Conservation (phyloP, 1,140 invertebrate species). For the Whitmania pigra region DNA sequence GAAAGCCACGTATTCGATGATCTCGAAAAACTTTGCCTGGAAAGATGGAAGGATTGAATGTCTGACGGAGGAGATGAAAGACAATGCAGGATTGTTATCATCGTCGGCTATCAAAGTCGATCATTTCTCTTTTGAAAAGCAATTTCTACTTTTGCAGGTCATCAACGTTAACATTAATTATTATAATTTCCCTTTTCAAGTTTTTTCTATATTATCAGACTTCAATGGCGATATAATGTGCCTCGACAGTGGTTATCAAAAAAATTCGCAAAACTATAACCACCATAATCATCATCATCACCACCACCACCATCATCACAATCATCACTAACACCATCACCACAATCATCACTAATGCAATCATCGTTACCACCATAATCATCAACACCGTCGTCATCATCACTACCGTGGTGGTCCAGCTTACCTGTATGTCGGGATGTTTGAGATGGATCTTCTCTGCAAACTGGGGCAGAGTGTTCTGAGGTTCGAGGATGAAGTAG, state of each 20-base stretch:
- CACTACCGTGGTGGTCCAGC: slow-evolving; percentile 13
- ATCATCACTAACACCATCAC: not conserved
- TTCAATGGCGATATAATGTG: no score
- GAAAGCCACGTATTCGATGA: slow-evolving; percentile 90
- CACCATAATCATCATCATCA: no score
- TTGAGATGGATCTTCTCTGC: slow-evolving; percentile 86
- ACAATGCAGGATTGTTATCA: not conserved
- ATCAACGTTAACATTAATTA: not conserved
- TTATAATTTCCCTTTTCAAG: no score
- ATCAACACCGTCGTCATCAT: not conserved
- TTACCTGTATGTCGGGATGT: slow-evolving; percentile 69
- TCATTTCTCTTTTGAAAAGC: no score
- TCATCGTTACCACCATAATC: not conserved
- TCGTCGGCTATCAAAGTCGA: not conserved
- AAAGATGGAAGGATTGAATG: slow-evolving; percentile 19
- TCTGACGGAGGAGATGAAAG: slow-evolving; percentile 14
- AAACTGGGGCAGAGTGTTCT: slow-evolving; percentile 87
- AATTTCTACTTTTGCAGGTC: not conserved
- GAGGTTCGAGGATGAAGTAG: slow-evolving; percentile 93
- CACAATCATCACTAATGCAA: not conserved
- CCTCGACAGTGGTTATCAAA: no score
- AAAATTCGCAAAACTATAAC: no score
- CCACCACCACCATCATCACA: no score
- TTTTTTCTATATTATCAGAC: no score
- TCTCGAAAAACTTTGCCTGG: slow-evolving; percentile 80